Evolutionary conservation across 2,113 vertebrate species (phyloP).

Genomic region (Rhinogobius similis): DNA sequence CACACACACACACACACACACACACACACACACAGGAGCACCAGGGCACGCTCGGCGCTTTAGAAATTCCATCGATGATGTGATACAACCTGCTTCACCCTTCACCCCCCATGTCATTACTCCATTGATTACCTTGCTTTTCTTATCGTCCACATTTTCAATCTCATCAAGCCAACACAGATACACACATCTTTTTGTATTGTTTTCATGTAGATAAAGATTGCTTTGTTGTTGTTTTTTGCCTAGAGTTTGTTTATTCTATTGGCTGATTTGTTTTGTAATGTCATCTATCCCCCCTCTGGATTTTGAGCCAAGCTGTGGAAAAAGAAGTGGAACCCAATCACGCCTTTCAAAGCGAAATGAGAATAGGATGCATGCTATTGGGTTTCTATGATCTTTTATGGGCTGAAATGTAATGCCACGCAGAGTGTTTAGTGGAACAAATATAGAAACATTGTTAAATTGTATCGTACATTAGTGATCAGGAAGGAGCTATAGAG

Average conservation of each 20-base stretch:
- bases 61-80: slow-evolving; percentile 78
- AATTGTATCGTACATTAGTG: slow-evolving; percentile 72
- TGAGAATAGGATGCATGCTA: slow-evolving; percentile 65
- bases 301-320: slow-evolving; percentile 44
- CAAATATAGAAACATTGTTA: slow-evolving; percentile 65
- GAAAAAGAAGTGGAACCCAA: slow-evolving; percentile 54
- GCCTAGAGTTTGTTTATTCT: slow-evolving; percentile 68
- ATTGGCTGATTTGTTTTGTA: slow-evolving; percentile 70
- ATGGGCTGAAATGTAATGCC: slow-evolving; percentile 64
- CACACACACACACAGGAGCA: slow-evolving; percentile 23
- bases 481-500: slow-evolving; percentile 56
- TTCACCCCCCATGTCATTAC: slow-evolving; percentile 61
- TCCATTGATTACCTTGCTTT: slow-evolving; percentile 75
- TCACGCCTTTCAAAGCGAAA: slow-evolving; percentile 62
- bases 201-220: slow-evolving; percentile 64
- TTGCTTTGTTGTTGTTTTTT: slow-evolving; percentile 63
- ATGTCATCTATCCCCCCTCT: slow-evolving; percentile 61
- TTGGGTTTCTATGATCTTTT: slow-evolving; percentile 72
- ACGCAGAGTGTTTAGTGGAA: slow-evolving; percentile 66
- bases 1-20: slow-evolving; percentile 16
- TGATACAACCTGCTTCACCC: slow-evolving; percentile 61
- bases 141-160: slow-evolving; percentile 70
- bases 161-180: slow-evolving; percentile 55
- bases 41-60: slow-evolving; percentile 40
- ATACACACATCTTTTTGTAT: slow-evolving; percentile 30